These are phyloP conservation scores for Sula dactylatra DNA, from an alignment of 2,113 vertebrate species.

Conservation along the genomic window DNA sequence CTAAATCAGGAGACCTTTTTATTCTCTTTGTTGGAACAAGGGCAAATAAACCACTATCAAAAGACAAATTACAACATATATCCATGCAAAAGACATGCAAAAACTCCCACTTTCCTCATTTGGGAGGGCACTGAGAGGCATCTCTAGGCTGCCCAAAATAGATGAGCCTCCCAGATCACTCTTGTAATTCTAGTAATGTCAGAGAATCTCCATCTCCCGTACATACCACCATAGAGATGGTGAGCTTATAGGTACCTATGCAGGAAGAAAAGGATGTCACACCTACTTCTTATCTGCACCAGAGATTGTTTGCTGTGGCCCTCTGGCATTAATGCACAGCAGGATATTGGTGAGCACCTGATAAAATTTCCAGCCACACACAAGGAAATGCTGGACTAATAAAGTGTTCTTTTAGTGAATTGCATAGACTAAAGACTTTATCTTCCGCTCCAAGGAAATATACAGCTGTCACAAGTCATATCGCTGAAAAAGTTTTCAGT, in stretches of 20 bases:
- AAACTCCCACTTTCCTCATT: background rate
- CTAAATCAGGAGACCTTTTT: background rate
- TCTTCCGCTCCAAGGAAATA: background rate
- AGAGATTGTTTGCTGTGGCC: background rate
- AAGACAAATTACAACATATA: background rate
- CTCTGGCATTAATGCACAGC: background rate
- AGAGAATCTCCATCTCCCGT: background rate
- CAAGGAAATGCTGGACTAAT: background rate
- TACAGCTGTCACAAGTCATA: background rate
- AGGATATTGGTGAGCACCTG: background rate
- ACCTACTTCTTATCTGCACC: background rate
- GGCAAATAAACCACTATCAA: background rate
- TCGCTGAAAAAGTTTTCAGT: background rate
- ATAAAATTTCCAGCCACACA: background rate
- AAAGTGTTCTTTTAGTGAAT: background rate
- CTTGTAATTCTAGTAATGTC: background rate
- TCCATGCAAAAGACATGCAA: background rate
- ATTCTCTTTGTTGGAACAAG: background rate
- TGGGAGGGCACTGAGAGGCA: background rate
- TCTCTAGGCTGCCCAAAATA: background rate
- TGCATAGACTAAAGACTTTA: background rate
- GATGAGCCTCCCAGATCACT: background rate
- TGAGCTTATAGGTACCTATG: background rate
- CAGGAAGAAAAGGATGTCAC: background rate
- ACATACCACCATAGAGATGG: background rate